A percentile compares a stretch with the other conserved stretches of the same genome.
These are phyloP conservation scores for Xiphophorus couchianus DNA, from an alignment of 2,113 vertebrate species.

Conservation along the genomic window DNA sequence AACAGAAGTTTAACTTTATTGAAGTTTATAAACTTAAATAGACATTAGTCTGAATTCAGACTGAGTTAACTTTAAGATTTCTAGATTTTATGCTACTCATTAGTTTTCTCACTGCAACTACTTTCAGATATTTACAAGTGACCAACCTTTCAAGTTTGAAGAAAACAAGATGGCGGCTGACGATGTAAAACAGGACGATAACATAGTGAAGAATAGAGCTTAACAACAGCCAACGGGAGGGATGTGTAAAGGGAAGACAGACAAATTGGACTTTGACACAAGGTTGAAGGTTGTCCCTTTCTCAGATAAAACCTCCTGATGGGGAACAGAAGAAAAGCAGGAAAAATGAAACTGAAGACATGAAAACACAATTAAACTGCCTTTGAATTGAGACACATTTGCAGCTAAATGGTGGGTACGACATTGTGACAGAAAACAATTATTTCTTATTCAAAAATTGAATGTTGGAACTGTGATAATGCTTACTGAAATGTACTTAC, in stretches of 20 bases:
- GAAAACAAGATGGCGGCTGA: background rate
- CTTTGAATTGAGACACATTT: background rate
- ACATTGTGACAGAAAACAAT: background rate
- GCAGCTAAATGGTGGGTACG: background rate
- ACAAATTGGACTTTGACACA: background rate
- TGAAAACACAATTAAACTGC: background rate
- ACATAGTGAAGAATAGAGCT: background rate
- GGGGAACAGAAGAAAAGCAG: background rate
- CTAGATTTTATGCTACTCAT: background rate
- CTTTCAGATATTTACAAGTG: slow-evolving; percentile 48
- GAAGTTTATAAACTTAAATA: background rate
- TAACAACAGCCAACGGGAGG: background rate
- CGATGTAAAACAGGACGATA: background rate
- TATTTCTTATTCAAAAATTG: background rate
- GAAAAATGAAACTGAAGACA: background rate
- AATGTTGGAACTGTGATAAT: background rate
- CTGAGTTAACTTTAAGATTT: background rate
- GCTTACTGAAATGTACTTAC: background rate
- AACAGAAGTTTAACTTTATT: too few species aligned
- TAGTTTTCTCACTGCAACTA: slow-evolving; percentile 6
- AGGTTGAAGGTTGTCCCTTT: too few species aligned
- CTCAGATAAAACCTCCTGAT: background rate
- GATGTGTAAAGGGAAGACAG: background rate
- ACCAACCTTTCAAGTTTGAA: background rate
- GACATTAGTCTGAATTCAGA: background rate